Conservation (phyloP, 2,888 invertebrate species). For the Brachycybe producta region DNA sequence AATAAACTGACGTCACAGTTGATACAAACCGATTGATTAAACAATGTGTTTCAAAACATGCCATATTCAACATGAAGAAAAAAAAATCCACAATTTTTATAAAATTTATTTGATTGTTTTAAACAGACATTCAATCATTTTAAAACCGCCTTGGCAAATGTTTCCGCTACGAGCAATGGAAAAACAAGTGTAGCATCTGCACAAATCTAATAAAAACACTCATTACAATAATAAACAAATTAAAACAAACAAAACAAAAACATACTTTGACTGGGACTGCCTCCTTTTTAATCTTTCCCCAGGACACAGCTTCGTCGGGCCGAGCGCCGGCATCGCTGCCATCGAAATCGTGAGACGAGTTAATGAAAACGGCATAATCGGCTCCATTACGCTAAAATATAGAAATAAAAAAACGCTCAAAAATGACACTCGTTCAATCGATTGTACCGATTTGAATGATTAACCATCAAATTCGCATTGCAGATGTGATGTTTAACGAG, state of each 20-base stretch:
- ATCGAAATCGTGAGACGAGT: constrained; percentile 91
- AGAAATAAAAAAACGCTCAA: constrained; percentile 1
- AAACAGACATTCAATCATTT: not conserved
- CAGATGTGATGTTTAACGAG: constrained; percentile 98
- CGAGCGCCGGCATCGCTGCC: constrained; percentile 95
- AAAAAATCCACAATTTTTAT: no score
- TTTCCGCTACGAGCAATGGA: constrained; percentile 87
- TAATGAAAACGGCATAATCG: constrained; percentile 86
- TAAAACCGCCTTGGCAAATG: constrained; percentile 56
- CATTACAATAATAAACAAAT: constrained; percentile 19
- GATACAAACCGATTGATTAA: not conserved
- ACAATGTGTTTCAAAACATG: no score
- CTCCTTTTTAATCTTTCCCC: constrained; percentile 89
- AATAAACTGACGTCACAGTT: no score
- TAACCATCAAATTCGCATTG: constrained; percentile 96
- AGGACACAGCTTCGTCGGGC: constrained; percentile 96
- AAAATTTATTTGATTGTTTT: not conserved
- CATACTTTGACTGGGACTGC: constrained; percentile 75
- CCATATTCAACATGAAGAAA: no score
- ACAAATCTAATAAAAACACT: constrained; percentile 46
- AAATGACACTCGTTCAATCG: not conserved
- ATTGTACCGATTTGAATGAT: constrained; percentile 12
- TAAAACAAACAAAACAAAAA: constrained; percentile 4
- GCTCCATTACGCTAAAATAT: constrained; percentile 72
- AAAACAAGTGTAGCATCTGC: constrained; percentile 89